Percentiles rank a stretch among this genome's conserved stretches.
These are phyloP conservation scores for Sorex fumeus DNA, from an alignment of 2,113 vertebrate species.

Conservation along the genomic window DNA sequence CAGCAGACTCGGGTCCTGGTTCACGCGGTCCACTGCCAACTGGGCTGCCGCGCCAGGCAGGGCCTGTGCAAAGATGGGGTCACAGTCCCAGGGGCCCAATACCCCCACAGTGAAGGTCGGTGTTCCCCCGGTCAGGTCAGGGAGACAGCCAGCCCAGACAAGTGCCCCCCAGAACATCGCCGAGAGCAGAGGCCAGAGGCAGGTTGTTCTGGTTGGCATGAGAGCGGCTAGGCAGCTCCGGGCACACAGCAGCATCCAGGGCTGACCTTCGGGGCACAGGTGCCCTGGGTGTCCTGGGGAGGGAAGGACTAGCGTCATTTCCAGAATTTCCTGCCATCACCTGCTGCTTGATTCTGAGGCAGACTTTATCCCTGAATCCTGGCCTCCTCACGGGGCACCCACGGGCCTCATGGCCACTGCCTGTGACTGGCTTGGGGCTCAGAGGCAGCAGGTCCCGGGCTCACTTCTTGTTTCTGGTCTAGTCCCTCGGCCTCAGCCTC, in stretches of 20 bases:
- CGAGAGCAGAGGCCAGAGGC: neutral
- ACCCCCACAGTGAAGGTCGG: slow-evolving; percentile 90
- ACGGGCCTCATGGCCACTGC: too few species aligned
- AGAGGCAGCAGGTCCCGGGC: too few species aligned
- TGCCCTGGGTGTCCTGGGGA: neutral
- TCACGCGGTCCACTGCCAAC: slow-evolving; percentile 87
- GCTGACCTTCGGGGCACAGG: neutral
- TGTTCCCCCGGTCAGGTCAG: slow-evolving; percentile 80
- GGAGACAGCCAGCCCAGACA: slow-evolving; percentile 80
- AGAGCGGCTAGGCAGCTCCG: neutral
- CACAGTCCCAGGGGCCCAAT: slow-evolving; percentile 92
- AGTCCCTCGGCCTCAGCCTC: too few species aligned
- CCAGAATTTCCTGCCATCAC: neutral
- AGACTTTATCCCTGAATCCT: neutral
- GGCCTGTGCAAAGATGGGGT: slow-evolving; percentile 89
- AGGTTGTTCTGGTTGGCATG: neutral
- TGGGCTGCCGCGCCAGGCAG: slow-evolving; percentile 89
- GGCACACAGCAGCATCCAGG: fast-evolving
- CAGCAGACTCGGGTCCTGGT: slow-evolving; percentile 86
- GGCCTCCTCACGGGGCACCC: neutral
- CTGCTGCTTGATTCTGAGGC: neutral
- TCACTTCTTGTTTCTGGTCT: too few species aligned
- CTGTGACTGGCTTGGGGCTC: too few species aligned
- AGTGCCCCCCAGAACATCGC: slow-evolving; percentile 66
- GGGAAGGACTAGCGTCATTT: neutral